These are phyloP conservation scores for Oncorhynchus masou DNA, from an alignment of 2,113 vertebrate genomes.

Conservation along the genomic window DNA sequence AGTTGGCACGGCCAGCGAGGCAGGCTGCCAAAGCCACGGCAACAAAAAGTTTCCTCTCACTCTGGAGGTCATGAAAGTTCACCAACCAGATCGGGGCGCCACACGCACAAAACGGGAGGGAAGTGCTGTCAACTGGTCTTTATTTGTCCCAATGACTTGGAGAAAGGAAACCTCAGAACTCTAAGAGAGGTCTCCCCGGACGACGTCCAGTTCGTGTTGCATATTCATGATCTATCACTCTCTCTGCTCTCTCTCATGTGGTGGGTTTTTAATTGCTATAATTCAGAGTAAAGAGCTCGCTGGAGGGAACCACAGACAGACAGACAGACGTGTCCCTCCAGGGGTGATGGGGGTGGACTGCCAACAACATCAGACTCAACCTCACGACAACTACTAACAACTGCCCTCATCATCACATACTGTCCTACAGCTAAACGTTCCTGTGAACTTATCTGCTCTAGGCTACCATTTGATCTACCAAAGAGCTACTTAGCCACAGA, in stretches of 20 bases:
- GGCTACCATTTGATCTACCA: slow-evolving; percentile 18
- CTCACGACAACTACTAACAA: slow-evolving; percentile 56
- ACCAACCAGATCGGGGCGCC: slow-evolving; percentile 61
- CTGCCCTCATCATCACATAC: slow-evolving; percentile 51
- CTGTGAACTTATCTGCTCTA: slow-evolving; percentile 22
- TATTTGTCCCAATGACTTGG: slow-evolving; percentile 57
- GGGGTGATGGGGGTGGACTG: slow-evolving; percentile 52
- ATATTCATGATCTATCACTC: slow-evolving; percentile 65
- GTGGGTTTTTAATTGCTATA: slow-evolving; percentile 67
- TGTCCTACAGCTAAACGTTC: neutral
- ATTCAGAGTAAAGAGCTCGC: slow-evolving; percentile 57
- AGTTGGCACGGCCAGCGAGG: slow-evolving; percentile 52
- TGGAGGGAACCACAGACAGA: slow-evolving; percentile 28
- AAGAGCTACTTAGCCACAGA: slow-evolving; percentile 16
- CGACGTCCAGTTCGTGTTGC: slow-evolving; percentile 53
- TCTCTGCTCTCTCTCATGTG: slow-evolving; percentile 41
- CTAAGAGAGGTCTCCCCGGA: slow-evolving; percentile 54
- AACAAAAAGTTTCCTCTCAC: slow-evolving; percentile 59
- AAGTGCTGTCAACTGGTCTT: slow-evolving; percentile 54
- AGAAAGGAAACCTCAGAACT: slow-evolving; percentile 62
- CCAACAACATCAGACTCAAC: slow-evolving; percentile 46
- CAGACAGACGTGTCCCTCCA: slow-evolving; percentile 29
- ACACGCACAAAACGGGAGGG: slow-evolving; percentile 21
- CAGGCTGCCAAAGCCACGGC: slow-evolving; percentile 59
- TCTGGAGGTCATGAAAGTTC: slow-evolving; percentile 65